Evolutionary conservation across 2,888 invertebrate genomes (phyloP), one percentile per base, ranked within the genome.

Genomic region (Aphodius granarius): DNA sequence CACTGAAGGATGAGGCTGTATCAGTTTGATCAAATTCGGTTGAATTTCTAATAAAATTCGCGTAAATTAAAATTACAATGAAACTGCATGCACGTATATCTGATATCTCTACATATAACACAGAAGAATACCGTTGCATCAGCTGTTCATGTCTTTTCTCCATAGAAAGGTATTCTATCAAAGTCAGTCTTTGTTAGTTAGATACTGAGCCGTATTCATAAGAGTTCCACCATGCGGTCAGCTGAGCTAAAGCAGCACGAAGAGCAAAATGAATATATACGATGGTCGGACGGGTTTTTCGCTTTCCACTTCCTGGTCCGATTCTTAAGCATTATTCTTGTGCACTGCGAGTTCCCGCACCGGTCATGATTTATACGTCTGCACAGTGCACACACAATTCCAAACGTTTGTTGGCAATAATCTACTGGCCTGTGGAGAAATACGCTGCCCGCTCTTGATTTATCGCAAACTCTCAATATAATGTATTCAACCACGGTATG

Each of bases 261-360:
- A n/a, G 68, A 68, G n/a, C 22, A 21, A 21, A 68, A 68, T 68
- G 68, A 22, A 22, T 21, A 21, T 68, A 22, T 68, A 68, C 6
- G 68, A 20, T 68, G 20, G 68, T 68, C 18, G 68, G 20, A n/a
- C 68, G 68, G 17, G 21, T 68, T 68, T 68, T 68, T 22, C 20
- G 21, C 20, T 68, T 68, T 68, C 68, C 68, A 68, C 68, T 68
- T 68, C 68, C 68, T 68, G 68, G 68, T 68, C 68, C 20, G 68
- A 68, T 68, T 68, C 68, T 68, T 68, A 68, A 68, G 20, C 68
- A 68, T 68, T 68, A 68, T 68, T 68, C 68, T 68, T 68, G 68
- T n/a, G 68, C 68, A 16, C n/a, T 3, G 43, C 43, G 43, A 43
- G 43, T 43, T 43, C 43, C 43, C 43, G 21, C 68, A 16, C 68